Base-by-base conservation (phyloP, 2,113 vertebrate species). In the Nibea albiflora region DNA sequence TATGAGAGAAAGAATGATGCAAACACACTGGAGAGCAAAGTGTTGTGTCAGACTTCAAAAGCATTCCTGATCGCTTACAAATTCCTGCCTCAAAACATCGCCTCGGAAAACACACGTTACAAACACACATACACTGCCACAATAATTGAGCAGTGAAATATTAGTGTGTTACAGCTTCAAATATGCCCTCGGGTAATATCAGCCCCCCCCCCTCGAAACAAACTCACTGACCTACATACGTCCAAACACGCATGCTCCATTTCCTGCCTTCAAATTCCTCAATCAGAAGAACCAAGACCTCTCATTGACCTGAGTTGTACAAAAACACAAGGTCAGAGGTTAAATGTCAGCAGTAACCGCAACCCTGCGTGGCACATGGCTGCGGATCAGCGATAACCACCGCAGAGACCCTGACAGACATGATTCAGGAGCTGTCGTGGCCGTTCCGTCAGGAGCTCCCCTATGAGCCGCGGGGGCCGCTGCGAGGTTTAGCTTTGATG, bases 41-140 rank as follows among this genome's bases (percentile, higher is more conserved):
- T 71, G 83, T 76, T 91, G 79, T 87, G 85, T 87, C 61, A 54
- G 63, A 88, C 92, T 93, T 94, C 94, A 94, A 93, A 95, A 71
- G 86, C 91, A 95, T 95, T 94, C 94, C 92, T 81, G 62, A 84
- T 76, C 53, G 24, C 86, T 94, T 74, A 91, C 88, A 83, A 88
- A 75, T 20, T 68, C 81, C 78, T 76, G 75, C 82, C 69, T 76
- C 50, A 28, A 83, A 91, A 81, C 83, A 76, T 74, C 24, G 31
- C 64, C 28, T 57, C 10, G 44, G 47, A 82, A 85, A 88, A 71
- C 79, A 83, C 60, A 75, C 22, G 53, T 66, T 80, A 74, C 72
- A 67, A 28, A 56, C 50, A 77, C 60, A 35, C 52, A 62, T 62
- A 26, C 66, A 35, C 54, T 22, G 15, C 31, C 42, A 62, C 53